Conservation (phyloP, 2,888 invertebrate species). For the Phytoseiulus persimilis region DNA sequence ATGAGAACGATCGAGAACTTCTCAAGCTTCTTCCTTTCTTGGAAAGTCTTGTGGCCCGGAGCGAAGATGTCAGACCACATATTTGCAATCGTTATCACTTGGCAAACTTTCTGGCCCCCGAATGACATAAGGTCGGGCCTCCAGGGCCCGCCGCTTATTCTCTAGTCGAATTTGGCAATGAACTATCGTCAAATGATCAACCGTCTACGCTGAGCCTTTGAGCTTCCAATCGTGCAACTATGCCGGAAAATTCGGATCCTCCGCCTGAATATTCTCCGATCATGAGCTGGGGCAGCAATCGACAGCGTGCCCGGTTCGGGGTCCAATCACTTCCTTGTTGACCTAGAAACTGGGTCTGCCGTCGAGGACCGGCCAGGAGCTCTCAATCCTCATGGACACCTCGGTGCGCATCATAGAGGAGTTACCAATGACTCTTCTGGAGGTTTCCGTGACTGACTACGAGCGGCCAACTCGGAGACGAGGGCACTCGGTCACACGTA, state of each 20-base stretch:
- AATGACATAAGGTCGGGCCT: neutral
- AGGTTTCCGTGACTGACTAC: neutral
- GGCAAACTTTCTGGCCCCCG: constrained; percentile 74
- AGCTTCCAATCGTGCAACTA: neutral
- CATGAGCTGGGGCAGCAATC: no score
- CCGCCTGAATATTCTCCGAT: no score
- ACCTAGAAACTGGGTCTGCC: no score
- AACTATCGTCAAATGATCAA: neutral
- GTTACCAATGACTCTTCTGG: no score
- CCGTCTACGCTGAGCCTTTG: neutral
- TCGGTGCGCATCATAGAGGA: no score
- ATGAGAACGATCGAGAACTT: constrained; percentile 76
- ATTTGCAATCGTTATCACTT: constrained; percentile 81
- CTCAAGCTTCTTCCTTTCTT: constrained; percentile 84
- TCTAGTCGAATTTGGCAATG: neutral
- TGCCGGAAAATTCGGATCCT: no score
- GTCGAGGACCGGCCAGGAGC: no score
- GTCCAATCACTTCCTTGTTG: no score
- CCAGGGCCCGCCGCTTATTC: neutral
- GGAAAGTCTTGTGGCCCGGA: constrained; percentile 71
- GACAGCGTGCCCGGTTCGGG: no score
- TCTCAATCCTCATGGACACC: no score
- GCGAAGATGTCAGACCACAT: constrained; percentile 80
- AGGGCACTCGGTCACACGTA: neutral
- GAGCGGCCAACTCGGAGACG: neutral